phyloP scores from a whole-genome alignment of 2,797 vertebrate species.

The Psittacula derbiana region DNA sequence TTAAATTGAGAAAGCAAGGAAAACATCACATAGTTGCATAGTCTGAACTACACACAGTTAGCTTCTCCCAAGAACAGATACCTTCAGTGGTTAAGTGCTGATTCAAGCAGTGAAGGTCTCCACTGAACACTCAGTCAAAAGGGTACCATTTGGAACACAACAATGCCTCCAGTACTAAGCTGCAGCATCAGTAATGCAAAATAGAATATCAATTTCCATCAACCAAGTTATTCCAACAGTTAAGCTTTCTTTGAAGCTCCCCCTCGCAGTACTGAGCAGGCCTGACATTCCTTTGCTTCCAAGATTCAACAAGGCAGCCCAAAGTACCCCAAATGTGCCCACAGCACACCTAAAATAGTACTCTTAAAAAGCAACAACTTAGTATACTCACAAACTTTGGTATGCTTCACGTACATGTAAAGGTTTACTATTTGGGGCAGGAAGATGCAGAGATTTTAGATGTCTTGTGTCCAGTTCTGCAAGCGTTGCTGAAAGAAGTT shows the following conservation, averaged over 20 bases:
- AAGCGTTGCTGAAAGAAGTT: background rate
- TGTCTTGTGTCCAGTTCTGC: background rate
- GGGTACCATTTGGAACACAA: background rate
- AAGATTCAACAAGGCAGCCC: background rate
- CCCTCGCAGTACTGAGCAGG: background rate
- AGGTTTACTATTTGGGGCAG: constrained; percentile 2
- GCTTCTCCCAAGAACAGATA: background rate
- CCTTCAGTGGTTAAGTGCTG: background rate
- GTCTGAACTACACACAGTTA: background rate
- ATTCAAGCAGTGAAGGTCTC: background rate
- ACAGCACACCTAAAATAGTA: background rate
- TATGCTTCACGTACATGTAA: background rate
- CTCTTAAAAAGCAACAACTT: background rate
- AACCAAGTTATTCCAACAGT: background rate
- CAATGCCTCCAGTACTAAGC: background rate
- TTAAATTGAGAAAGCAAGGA: background rate
- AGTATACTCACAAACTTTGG: background rate
- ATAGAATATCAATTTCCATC: background rate
- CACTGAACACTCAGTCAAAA: background rate
- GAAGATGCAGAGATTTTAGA: background rate
- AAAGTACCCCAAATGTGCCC: background rate
- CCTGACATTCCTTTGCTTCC: background rate
- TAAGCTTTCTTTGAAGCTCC: background rate
- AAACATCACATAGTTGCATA: background rate
- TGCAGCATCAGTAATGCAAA: background rate